phyloP scores from a whole-genome alignment of 2,888 invertebrate species.

The Gryllus longicercus region DNA sequence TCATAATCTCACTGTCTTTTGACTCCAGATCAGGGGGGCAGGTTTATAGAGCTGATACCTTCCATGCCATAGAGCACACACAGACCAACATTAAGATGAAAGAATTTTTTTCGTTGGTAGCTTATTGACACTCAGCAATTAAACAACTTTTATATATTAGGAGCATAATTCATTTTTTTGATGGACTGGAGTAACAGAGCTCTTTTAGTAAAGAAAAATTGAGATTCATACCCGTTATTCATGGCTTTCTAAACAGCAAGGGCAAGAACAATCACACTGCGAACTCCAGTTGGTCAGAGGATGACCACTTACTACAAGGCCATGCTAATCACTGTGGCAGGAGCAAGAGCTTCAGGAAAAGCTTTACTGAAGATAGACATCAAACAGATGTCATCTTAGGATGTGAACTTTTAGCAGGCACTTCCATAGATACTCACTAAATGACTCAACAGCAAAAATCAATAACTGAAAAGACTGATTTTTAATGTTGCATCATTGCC shows the following conservation, averaged over 20 bases:
- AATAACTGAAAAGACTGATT: not conserved
- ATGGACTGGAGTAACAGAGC: slow-evolving; percentile 28
- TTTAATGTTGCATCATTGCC: slow-evolving; percentile 1
- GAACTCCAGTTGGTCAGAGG: slow-evolving; percentile 20
- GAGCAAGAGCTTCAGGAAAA: slow-evolving; percentile 30
- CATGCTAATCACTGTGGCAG: slow-evolving; percentile 27
- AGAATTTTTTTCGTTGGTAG: slow-evolving; percentile 25
- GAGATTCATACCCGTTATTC: slow-evolving; percentile 37
- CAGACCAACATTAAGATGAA: not conserved
- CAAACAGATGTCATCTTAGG: slow-evolving; percentile 2
- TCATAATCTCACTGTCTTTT: slow-evolving; percentile 39
- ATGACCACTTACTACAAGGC: slow-evolving; percentile 28
- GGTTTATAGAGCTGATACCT: slow-evolving; percentile 19
- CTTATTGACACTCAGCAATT: slow-evolving; percentile 30
- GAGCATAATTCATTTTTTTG: slow-evolving; percentile 24
- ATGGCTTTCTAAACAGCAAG: slow-evolving; percentile 23
- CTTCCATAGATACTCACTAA: slow-evolving; percentile 10
- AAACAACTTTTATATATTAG: slow-evolving; percentile 27
- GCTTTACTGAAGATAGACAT: slow-evolving; percentile 22
- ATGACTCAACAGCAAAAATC: slow-evolving; percentile 7
- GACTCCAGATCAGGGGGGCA: slow-evolving; percentile 26
- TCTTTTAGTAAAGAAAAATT: slow-evolving; percentile 28
- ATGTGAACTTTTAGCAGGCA: slow-evolving; percentile 11
- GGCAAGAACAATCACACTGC: slow-evolving; percentile 25
- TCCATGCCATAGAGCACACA: slow-evolving; percentile 2